These are phyloP conservation scores for Aulostomus chinensis DNA, from an alignment of 2,797 vertebrate genomes.

Conservation along the genomic window DNA sequence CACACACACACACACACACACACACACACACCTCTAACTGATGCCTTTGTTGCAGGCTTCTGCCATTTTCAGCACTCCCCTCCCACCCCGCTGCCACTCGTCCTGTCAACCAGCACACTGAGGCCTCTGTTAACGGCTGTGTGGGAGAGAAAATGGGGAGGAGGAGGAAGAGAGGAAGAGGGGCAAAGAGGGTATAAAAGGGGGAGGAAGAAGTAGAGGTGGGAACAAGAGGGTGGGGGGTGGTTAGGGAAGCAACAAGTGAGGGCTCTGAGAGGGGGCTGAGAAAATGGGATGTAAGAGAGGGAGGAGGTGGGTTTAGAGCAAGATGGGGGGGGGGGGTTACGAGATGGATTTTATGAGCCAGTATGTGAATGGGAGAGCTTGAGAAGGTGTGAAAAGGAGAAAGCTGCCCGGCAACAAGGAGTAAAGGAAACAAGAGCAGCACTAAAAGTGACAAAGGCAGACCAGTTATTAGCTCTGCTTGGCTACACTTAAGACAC, in stretches of 20 bases:
- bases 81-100: constrained; percentile 33
- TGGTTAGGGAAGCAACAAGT: constrained; percentile 14
- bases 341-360: constrained; percentile 51
- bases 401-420: constrained; percentile 35
- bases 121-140: constrained; percentile 66
- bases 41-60: constrained; percentile 39
- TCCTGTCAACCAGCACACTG: constrained; percentile 48
- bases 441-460: neutral
- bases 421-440: constrained; percentile 1
- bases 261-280: constrained; percentile 21
- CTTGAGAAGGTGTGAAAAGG: constrained; percentile 33
- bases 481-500: too few relatives aligned
- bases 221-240: constrained; percentile 1
- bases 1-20: constrained; percentile 12
- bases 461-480: too few relatives aligned
- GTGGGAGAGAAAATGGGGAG: constrained; percentile 18
- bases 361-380: constrained; percentile 22
- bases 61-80: constrained; percentile 21
- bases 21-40: constrained; percentile 18
- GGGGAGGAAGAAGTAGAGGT: constrained; percentile 5
- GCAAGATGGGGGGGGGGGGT: constrained; percentile 11
- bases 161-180: constrained; percentile 14
- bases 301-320: neutral
- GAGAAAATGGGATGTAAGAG: constrained; percentile 9
- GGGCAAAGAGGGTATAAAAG: constrained; percentile 13